Evolutionary conservation across 1,140 invertebrate genomes (phyloP).

Genomic region (Trachymyrmex cornetzi): DNA sequence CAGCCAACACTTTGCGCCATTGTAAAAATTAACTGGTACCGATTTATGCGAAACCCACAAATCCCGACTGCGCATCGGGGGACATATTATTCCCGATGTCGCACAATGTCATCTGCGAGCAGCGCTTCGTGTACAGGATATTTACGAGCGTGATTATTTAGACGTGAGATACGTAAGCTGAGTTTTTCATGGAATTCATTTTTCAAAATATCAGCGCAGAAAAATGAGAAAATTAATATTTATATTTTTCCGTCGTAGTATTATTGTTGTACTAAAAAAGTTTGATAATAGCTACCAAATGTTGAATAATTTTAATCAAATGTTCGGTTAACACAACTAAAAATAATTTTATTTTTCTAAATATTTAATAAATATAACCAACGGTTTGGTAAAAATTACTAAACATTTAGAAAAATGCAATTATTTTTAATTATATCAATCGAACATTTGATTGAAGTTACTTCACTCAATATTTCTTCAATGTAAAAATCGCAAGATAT

Average conservation of each 20-base stretch:
- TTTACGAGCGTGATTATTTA: not conserved
- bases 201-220: not conserved
- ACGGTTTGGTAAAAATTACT: no score
- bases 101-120: not conserved
- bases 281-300: no score
- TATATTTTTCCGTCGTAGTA: not conserved
- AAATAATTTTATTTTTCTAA: no score
- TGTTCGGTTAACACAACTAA: no score
- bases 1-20: slow-evolving; percentile 22
- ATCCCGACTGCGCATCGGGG: not conserved
- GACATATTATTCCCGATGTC: not conserved
- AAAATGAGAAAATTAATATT: not conserved
- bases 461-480: no score
- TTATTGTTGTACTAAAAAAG: not conserved
- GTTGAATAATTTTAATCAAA: no score
- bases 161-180: not conserved
- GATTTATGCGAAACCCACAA: slow-evolving; percentile 27
- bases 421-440: no score
- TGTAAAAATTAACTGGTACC: slow-evolving; percentile 50
- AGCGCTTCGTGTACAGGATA: not conserved
- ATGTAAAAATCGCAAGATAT: not conserved
- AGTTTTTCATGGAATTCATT: not conserved
- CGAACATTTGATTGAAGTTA: no score
- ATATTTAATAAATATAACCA: no score
- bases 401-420: no score